phyloP scores from a whole-genome alignment of 2,888 invertebrate species.

The Himalopsyche japonica region DNA sequence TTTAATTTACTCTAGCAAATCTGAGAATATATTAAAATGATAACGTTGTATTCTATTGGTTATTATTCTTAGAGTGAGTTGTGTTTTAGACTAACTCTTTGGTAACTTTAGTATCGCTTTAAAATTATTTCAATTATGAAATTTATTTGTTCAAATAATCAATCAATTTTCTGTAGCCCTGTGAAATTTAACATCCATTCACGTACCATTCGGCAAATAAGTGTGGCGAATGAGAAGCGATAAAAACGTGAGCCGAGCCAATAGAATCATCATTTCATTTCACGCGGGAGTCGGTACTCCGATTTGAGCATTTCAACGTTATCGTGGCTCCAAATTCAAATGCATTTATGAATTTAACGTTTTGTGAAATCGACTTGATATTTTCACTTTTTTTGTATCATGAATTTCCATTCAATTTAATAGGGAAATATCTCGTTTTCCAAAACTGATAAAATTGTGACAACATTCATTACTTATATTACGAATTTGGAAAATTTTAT shows the following conservation, averaged over 20 bases:
- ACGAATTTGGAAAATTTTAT: too few species aligned
- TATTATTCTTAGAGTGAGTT: too few species aligned
- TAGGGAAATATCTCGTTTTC: not conserved
- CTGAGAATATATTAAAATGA: too few species aligned
- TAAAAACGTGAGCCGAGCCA: conserved; percentile 26
- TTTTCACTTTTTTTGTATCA: not conserved
- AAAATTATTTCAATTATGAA: too few species aligned
- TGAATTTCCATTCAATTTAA: not conserved
- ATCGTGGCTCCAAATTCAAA: conserved; percentile 1
- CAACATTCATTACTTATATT: too few species aligned
- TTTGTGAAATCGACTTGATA: not conserved
- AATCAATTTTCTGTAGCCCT: not conserved
- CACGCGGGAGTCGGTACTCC: not conserved
- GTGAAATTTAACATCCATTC: conserved; percentile 25
- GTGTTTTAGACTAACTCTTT: too few species aligned
- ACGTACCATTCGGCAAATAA: conserved; percentile 26
- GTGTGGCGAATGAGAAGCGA: conserved; percentile 23
- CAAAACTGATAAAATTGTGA: too few species aligned
- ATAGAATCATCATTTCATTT: conserved; percentile 13
- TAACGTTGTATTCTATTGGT: too few species aligned
- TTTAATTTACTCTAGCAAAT: too few species aligned
- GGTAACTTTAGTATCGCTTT: too few species aligned
- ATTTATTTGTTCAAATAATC: not conserved
- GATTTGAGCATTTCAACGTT: not conserved
- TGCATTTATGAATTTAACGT: conserved; percentile 4